phyloP scores from a whole-genome alignment of 92 coral and sea anemone genomes.

The Paragorgia papillata region DNA sequence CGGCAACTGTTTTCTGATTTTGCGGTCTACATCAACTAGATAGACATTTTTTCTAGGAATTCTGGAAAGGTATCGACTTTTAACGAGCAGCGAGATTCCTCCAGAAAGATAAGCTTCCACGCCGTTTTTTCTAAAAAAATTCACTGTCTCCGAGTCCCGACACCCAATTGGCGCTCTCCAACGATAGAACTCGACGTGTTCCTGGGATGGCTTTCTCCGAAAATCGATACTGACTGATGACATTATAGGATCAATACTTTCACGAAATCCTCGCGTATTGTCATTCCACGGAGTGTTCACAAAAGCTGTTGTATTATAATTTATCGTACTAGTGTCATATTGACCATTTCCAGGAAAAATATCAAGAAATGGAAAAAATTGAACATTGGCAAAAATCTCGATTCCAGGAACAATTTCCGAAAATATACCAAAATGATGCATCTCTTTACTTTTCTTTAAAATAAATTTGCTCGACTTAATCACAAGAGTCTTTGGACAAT shows the following conservation, averaged over 20 bases:
- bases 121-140: neutral
- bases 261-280: neutral
- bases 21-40: constrained; percentile 32
- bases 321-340: neutral
- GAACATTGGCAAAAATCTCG: neutral
- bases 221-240: constrained; percentile 1
- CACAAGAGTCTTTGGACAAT: constrained; percentile 11
- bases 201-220: neutral
- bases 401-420: neutral
- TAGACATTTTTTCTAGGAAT: constrained; percentile 22
- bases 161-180: constrained; percentile 29
- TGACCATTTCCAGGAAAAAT: neutral
- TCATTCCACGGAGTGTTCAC: constrained; percentile 4
- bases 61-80: neutral
- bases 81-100: neutral
- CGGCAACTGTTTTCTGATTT: constrained; percentile 19
- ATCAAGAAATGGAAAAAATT: constrained; percentile 12
- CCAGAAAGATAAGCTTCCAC: constrained; percentile 1
- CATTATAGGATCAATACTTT: neutral
- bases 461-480: neutral
- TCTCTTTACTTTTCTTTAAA: neutral
- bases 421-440: neutral
- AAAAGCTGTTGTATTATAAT: neutral
- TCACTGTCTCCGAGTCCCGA: constrained; percentile 5
- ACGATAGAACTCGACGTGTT: constrained; percentile 18